Base-by-base conservation (phyloP, 2,113 vertebrate genomes). In the Entelurus aequoreus region DNA sequence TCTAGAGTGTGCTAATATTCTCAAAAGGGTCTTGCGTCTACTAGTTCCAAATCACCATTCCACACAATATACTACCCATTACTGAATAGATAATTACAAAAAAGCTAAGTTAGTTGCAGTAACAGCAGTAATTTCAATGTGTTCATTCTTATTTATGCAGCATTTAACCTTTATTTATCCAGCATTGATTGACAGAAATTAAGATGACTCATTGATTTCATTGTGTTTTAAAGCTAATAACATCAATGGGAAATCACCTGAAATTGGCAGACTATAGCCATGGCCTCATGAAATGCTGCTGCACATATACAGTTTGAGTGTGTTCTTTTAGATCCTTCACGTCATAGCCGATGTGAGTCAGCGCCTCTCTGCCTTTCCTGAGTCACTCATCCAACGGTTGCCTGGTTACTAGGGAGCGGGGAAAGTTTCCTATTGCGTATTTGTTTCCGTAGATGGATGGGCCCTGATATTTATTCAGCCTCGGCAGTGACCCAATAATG, bases 381-480 rank as follows among this genome's bases (percentile, higher is more conserved):
- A 90, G 84, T 90, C 90, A 90, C 77, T 80, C 81, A 63, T 86
- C 77, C 83, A 79, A 67, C 36, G 62, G 90, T 92, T 91, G 91
- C 90, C 74, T 84, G 82, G 91, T 83, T 82, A 92, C 89, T 14
- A 62, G 78, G 65, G 83, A 85, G 75, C 62, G 68, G 75, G 65
- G 79, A 88, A 88, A 87, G 81, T 88, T 90, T 92, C 89, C 91
- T 85, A 86, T 86, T 91, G 86, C 91, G 88, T 89, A 87, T 80
- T 78, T 78, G 74, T 83, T 83, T 82, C 79, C 80, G 71, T 68
- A 57, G 81, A 81, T 66, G 79, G 76, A 87, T 50, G 63, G 70
- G 51, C 63, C 74, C 76, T 65, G 75, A 90, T 92, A 90, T 91
- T 91, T 91, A 92, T 90, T 90, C 86, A 90, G 81, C 84, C 80